Percentiles rank a stretch among this genome's conserved stretches.
Conservation (phyloP, 2,797 vertebrate genomes). For the Cirrhinus mrigala region DNA sequence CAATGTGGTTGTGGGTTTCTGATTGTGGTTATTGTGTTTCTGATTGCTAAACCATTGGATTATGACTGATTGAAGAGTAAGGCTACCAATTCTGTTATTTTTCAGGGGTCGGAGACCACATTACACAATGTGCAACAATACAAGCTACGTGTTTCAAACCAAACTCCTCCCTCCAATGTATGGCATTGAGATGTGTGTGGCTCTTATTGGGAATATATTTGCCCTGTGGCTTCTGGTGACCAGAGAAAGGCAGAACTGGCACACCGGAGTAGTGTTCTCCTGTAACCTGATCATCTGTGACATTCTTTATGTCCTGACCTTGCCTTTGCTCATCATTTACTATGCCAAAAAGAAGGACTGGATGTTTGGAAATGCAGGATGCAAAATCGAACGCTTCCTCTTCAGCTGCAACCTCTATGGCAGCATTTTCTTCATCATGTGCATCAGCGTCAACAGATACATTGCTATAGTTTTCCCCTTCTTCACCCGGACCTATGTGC, state of each 20-base stretch:
- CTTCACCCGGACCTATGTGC: constrained; percentile 70
- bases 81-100: not conserved
- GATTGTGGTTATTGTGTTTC: not conserved
- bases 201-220: constrained; percentile 77
- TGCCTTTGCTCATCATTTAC: constrained; percentile 80
- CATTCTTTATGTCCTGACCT: constrained; percentile 79
- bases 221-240: constrained; percentile 77
- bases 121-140: constrained; percentile 29
- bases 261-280: constrained; percentile 80
- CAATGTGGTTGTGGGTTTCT: not conserved
- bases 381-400: constrained; percentile 83
- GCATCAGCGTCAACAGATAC: constrained; percentile 85
- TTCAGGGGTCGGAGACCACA: constrained; percentile 34
- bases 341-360: constrained; percentile 74
- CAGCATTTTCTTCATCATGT: constrained; percentile 83
- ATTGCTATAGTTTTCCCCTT: constrained; percentile 82
- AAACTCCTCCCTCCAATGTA: constrained; percentile 75
- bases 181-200: constrained; percentile 73
- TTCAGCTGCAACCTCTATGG: constrained; percentile 85
- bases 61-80: not conserved
- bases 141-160: constrained; percentile 68
- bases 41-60: not conserved
- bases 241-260: constrained; percentile 76
- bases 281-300: constrained; percentile 85
- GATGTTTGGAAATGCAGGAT: constrained; percentile 72